Percentiles rank a stretch among this genome's conserved stretches.
These are phyloP conservation scores for Aelia acuminata DNA, from an alignment of 2,888 invertebrate species.

Conservation along the genomic window DNA sequence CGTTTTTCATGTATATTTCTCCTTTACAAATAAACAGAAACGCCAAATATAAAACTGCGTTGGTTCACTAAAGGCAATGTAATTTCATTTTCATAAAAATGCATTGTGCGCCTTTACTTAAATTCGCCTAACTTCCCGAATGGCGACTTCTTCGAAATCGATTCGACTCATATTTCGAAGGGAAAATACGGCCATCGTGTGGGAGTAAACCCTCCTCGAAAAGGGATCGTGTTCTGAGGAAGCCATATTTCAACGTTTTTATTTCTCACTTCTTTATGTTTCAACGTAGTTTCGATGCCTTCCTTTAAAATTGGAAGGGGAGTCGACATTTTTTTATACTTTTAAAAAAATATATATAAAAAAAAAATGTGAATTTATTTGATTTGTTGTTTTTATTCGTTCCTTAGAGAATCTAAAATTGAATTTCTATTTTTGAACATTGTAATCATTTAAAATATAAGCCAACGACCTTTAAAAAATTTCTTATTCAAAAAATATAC, in stretches of 20 bases:
- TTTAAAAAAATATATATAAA: neutral
- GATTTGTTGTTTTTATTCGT: neutral
- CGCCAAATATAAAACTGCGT: no score
- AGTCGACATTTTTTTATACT: neutral
- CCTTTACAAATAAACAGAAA: neutral
- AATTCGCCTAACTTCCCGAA: neutral
- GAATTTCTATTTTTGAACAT: neutral
- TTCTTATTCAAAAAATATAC: neutral
- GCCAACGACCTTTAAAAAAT: neutral
- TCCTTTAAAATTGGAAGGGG: neutral
- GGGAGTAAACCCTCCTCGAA: neutral
- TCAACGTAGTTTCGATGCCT: neutral
- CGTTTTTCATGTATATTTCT: no score
- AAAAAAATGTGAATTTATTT: neutral
- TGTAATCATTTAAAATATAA: neutral
- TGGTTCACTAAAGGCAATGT: no score
- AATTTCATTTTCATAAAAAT: no score
- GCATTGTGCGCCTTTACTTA: neutral
- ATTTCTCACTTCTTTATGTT: constrained; percentile 24
- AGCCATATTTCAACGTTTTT: constrained; percentile 20
- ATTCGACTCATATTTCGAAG: neutral
- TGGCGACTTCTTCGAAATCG: neutral
- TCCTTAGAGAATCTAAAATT: neutral
- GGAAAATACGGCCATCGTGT: neutral
- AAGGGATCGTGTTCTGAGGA: neutral